Evolutionary conservation across 2,113 vertebrate genomes (phyloP).

Genomic region (Empidonax alnorum): DNA sequence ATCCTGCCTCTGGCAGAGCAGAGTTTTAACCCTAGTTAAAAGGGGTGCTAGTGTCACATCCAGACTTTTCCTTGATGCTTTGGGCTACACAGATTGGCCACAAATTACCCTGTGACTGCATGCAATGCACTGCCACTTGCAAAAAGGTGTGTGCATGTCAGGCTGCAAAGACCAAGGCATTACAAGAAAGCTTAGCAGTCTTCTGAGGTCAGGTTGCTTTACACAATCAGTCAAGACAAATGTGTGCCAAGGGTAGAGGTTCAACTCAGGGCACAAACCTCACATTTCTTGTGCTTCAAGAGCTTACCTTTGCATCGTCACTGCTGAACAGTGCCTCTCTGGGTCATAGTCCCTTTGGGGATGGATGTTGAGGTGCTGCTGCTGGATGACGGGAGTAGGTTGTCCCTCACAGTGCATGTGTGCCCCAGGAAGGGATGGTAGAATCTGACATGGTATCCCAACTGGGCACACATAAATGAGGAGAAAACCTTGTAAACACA

Average conservation of each 20-base stretch:
- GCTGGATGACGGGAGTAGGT: neutral
- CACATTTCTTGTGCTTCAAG: neutral
- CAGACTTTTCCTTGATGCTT: neutral
- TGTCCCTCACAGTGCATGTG: neutral
- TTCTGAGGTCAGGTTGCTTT: neutral
- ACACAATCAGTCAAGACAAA: neutral
- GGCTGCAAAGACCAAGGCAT: neutral
- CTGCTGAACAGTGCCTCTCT: neutral
- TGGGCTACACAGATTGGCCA: neutral
- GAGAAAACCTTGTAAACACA: neutral
- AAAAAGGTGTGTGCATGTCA: rapidly evolving
- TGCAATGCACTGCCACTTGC: neutral
- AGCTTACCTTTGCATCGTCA: neutral
- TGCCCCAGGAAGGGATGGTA: neutral
- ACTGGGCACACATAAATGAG: neutral
- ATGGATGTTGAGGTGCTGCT: neutral
- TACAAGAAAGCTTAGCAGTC: neutral
- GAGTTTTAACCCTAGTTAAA: neutral
- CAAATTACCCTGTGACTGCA: neutral
- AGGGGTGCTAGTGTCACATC: neutral
- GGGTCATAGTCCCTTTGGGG: neutral
- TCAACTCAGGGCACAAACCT: neutral
- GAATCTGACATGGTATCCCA: neutral
- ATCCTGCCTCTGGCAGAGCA: neutral
- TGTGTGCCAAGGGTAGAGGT: neutral